A percentile compares a stretch with the other conserved stretches of the same genome.
Evolutionary conservation across 1,140 invertebrate genomes (phyloP).

Genomic region (Eufriesea mexicana): DNA sequence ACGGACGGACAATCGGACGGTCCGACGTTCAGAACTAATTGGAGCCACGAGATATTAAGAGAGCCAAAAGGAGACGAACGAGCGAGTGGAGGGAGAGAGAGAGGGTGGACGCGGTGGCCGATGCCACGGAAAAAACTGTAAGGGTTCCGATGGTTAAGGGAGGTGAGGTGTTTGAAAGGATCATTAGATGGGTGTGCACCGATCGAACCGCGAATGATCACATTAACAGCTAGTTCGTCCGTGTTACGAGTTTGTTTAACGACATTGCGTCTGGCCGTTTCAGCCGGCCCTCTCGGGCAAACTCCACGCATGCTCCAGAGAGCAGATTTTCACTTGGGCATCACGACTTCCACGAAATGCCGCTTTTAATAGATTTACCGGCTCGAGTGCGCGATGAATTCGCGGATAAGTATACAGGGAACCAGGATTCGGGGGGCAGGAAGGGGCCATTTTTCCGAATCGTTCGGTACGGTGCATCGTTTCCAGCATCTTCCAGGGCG

Average conservation of each 20-base stretch:
- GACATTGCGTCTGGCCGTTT: constrained; percentile 56
- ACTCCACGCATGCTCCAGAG: not conserved
- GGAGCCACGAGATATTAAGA: constrained; percentile 78
- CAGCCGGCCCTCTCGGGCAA: not conserved
- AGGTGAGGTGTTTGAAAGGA: constrained; percentile 53
- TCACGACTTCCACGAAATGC: not conserved
- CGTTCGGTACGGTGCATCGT: too few relatives aligned
- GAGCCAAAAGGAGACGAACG: constrained; percentile 53
- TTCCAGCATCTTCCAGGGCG: not conserved
- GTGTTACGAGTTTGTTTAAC: constrained; percentile 70
- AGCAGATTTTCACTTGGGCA: not conserved
- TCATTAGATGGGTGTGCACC: constrained; percentile 59
- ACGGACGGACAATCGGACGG: constrained; percentile 62
- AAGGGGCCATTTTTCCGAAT: not conserved
- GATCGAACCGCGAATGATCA: constrained; percentile 49
- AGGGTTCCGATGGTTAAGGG: constrained; percentile 1
- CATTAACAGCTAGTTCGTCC: constrained; percentile 64
- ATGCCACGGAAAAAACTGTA: constrained; percentile 30
- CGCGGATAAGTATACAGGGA: too few relatives aligned
- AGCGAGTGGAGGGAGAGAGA: constrained; percentile 30
- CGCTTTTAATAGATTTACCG: not conserved
- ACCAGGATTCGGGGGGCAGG: not conserved
- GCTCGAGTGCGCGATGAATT: too few relatives aligned
- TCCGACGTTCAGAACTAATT: constrained; percentile 77
- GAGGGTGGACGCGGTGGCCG: constrained; percentile 31